These are phyloP conservation scores for Karalla daura DNA, from an alignment of 2,797 vertebrate species.

Conservation along the genomic window DNA sequence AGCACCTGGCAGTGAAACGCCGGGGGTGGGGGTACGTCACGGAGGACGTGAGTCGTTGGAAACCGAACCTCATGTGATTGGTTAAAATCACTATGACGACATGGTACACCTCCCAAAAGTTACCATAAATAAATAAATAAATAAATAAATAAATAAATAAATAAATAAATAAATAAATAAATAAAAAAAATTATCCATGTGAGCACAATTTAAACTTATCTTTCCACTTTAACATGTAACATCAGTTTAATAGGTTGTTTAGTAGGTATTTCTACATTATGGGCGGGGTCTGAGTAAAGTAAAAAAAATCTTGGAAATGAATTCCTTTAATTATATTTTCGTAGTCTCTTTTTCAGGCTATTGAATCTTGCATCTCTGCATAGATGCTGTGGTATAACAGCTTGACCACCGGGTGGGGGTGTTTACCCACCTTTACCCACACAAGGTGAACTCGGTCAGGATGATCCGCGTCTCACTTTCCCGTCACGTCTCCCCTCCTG, in stretches of 20 bases:
- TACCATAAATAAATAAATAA: too few species aligned
- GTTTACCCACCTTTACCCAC: slow-evolving; percentile 32
- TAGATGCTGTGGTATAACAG: neutral
- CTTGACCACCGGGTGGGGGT: slow-evolving; percentile 54
- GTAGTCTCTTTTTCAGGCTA: neutral
- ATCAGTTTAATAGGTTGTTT: too few species aligned
- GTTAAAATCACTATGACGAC: neutral
- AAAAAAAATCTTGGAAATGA: too few species aligned
- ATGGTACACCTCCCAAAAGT: fast-evolving
- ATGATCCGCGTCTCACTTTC: neutral
- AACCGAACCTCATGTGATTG: slow-evolving; percentile 49
- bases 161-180: too few species aligned
- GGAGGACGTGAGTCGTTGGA: slow-evolving; percentile 1
- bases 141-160: too few species aligned
- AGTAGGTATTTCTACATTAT: too few species aligned
- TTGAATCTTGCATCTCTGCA: neutral
- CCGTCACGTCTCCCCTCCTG: neutral
- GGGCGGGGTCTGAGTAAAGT: too few species aligned
- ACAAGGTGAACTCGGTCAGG: neutral
- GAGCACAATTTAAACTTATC: too few species aligned
- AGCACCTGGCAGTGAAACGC: neutral
- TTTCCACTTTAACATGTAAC: too few species aligned
- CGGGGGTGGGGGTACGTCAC: slow-evolving; percentile 26
- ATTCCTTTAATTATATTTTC: neutral
- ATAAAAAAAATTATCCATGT: too few species aligned